Conservation (phyloP, 2,797 vertebrate species). For the Apogon talboti region DNA sequence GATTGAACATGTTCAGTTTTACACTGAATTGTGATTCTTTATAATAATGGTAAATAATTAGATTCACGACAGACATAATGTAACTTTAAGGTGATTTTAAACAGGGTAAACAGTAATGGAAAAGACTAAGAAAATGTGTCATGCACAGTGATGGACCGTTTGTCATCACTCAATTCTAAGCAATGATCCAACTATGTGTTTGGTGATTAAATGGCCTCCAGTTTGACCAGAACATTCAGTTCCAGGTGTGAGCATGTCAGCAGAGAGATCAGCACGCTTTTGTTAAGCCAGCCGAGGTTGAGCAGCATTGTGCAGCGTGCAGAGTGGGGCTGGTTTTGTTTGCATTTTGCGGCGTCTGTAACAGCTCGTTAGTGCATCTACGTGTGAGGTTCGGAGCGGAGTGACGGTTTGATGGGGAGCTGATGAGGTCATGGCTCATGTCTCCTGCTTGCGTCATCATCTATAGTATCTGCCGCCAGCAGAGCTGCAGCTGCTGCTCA, state of each 20-base stretch:
- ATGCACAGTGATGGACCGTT: conserved; percentile 37
- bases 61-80: too few relatives aligned
- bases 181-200: conserved; percentile 42
- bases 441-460: conserved; percentile 70
- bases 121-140: too few relatives aligned
- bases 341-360: conserved; percentile 35
- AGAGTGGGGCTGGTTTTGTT: conserved; percentile 21
- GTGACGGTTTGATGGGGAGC: conserved; percentile 54
- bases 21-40: too few relatives aligned
- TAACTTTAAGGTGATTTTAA: too few relatives aligned
- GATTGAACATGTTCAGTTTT: too few relatives aligned
- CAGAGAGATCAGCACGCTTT: conserved; percentile 22
- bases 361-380: conserved; percentile 12
- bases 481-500: conserved; percentile 62
- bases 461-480: conserved; percentile 58
- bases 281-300: conserved; percentile 19
- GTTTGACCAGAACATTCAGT: conserved; percentile 26
- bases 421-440: conserved; percentile 75
- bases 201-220: conserved; percentile 36
- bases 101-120: too few relatives aligned
- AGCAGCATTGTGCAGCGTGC: conserved; percentile 3
- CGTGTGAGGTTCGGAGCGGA: conserved; percentile 16
- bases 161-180: conserved; percentile 62
- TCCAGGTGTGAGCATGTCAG: conserved; percentile 24
- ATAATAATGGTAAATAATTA: too few relatives aligned